phyloP scores from a whole-genome alignment of 2,797 vertebrate species.

The Tympanoctomys barrerae region DNA sequence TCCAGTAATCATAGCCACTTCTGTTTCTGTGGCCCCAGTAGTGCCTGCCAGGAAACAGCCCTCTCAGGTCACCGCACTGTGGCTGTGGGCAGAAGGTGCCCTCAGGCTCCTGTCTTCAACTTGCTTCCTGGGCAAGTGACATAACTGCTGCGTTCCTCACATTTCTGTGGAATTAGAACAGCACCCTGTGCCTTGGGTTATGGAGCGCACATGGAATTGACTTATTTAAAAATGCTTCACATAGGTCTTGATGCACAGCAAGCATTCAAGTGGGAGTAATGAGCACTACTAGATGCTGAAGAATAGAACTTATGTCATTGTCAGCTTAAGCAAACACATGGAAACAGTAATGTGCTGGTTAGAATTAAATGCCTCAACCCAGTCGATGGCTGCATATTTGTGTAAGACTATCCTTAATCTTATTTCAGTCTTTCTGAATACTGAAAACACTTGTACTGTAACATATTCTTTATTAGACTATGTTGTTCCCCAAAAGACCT shows the following conservation, averaged over 20 bases:
- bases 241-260: not conserved
- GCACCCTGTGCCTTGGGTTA: not conserved
- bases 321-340: not conserved
- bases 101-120: not conserved
- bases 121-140: not conserved
- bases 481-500: not conserved
- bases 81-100: not conserved
- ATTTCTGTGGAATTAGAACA: not conserved
- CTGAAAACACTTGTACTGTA: not conserved
- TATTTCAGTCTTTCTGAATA: not conserved
- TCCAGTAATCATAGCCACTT: not conserved
- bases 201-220: not conserved
- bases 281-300: not conserved
- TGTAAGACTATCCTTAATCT: not conserved
- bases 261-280: not conserved
- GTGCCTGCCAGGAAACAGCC: not conserved
- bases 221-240: not conserved
- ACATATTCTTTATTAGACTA: not conserved
- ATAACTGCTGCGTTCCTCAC: not conserved
- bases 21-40: not conserved
- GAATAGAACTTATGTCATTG: not conserved
- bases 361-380: not conserved
- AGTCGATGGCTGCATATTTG: not conserved
- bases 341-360: not conserved
- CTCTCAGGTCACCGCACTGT: fast-evolving